A percentile compares a stretch with the other conserved stretches of the same genome.
These are phyloP conservation scores for Sipunculus nudus DNA, from an alignment of 2,888 invertebrate species.

Conservation along the genomic window DNA sequence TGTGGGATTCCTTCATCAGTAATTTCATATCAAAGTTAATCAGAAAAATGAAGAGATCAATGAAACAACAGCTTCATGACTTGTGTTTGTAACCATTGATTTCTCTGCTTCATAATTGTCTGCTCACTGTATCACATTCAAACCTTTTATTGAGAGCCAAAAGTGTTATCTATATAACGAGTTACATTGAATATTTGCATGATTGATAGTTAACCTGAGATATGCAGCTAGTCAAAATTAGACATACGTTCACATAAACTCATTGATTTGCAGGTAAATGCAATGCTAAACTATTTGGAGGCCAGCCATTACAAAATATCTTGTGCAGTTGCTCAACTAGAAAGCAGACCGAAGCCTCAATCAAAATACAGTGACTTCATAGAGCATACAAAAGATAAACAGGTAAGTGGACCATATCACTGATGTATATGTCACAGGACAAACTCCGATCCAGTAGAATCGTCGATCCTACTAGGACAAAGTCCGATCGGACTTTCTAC, in stretches of 20 bases:
- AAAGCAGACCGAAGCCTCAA: slow-evolving; percentile 78
- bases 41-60: too few species aligned
- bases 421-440: too few species aligned
- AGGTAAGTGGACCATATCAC: too few species aligned
- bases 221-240: neutral
- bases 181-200: neutral
- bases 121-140: slow-evolving; percentile 6
- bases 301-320: slow-evolving; percentile 89
- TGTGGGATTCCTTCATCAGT: too few species aligned
- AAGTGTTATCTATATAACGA: too few species aligned
- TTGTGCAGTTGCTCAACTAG: slow-evolving; percentile 82
- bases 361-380: slow-evolving; percentile 88
- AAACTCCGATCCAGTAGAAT: too few species aligned
- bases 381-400: slow-evolving; percentile 87
- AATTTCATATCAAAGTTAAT: too few species aligned
- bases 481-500: too few species aligned
- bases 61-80: too few species aligned
- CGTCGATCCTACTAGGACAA: too few species aligned
- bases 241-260: neutral
- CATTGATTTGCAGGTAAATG: slow-evolving; percentile 78
- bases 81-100: neutral
- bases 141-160: too few species aligned
- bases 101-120: neutral
- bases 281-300: slow-evolving; percentile 91
- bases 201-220: neutral